Evolutionary conservation across 2,113 vertebrate species (phyloP).

Genomic region (Thryonomys swinderianus): DNA sequence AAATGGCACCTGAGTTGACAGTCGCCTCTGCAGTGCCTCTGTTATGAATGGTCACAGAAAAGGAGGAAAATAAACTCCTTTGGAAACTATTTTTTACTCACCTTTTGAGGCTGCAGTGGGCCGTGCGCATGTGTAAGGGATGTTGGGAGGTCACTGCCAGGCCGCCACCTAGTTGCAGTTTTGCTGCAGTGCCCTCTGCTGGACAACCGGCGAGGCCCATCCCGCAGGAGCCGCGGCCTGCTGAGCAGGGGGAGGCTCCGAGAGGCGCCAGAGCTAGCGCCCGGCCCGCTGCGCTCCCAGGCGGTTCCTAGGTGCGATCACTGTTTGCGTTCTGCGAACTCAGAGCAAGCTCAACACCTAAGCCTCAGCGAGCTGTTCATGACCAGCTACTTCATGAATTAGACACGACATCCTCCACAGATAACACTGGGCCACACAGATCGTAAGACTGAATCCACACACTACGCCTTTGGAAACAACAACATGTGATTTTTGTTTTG

Average conservation of each 20-base stretch:
- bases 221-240: fast-evolving
- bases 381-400: neutral
- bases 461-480: neutral
- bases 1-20: neutral
- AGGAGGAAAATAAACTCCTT: neutral
- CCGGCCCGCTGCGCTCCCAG: neutral
- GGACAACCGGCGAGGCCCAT: fast-evolving
- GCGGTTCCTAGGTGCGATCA: neutral
- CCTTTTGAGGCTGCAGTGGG: neutral
- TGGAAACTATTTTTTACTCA: neutral
- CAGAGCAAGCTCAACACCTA: neutral
- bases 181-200: neutral
- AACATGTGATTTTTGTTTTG: neutral
- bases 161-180: neutral
- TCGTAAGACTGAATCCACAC: neutral
- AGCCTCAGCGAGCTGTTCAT: neutral
- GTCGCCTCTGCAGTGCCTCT: neutral
- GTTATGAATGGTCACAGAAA: neutral
- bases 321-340: neutral
- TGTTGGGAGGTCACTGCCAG: neutral
- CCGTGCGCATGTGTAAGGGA: neutral
- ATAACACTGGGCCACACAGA: neutral
- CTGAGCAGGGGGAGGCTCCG: neutral
- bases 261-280: fast-evolving
- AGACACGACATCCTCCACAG: neutral